Conservation (phyloP, 2,888 invertebrate genomes). For the Malachius bipustulatus region DNA sequence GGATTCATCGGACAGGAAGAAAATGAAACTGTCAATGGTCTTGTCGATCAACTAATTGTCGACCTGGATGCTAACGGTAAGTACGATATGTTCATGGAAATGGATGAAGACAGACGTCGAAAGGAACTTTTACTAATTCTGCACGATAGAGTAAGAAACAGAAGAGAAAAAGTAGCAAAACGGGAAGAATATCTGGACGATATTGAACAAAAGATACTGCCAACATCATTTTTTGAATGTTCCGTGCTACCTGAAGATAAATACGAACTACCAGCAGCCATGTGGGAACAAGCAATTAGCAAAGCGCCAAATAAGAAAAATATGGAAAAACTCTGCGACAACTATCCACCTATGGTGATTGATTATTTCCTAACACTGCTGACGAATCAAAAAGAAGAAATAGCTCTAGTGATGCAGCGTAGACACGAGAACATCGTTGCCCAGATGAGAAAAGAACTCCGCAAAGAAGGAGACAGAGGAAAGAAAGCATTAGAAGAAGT, state of each 20-base stretch:
- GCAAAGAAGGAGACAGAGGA: slow-evolving; percentile 31
- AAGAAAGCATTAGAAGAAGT: slow-evolving; percentile 22
- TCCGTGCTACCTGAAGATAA: slow-evolving; percentile 27
- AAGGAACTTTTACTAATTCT: slow-evolving; percentile 29
- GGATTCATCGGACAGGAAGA: slow-evolving; percentile 22
- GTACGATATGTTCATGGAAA: slow-evolving; percentile 24
- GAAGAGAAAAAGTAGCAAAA: slow-evolving; percentile 26
- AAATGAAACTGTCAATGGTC: slow-evolving; percentile 31
- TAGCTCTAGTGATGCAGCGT: slow-evolving; percentile 32
- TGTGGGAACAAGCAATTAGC: slow-evolving; percentile 36
- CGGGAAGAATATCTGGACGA: slow-evolving; percentile 33
- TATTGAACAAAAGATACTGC: slow-evolving; percentile 27
- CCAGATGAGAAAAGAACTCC: slow-evolving; percentile 34
- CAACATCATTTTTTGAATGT: slow-evolving; percentile 30
- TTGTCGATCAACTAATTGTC: slow-evolving; percentile 30
- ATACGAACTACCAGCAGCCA: slow-evolving; percentile 29
- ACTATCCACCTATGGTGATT: slow-evolving; percentile 29
- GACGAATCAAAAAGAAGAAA: slow-evolving; percentile 31
- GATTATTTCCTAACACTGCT: slow-evolving; percentile 31
- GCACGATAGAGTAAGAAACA: slow-evolving; percentile 27
- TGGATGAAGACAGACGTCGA: slow-evolving; percentile 26
- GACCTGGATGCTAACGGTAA: slow-evolving; percentile 28
- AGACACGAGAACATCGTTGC: slow-evolving; percentile 32
- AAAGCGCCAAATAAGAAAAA: slow-evolving; percentile 29
- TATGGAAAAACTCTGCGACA: slow-evolving; percentile 25